Evolutionary conservation across 2,113 vertebrate genomes (phyloP).

Genomic region (Sander vitreus): DNA sequence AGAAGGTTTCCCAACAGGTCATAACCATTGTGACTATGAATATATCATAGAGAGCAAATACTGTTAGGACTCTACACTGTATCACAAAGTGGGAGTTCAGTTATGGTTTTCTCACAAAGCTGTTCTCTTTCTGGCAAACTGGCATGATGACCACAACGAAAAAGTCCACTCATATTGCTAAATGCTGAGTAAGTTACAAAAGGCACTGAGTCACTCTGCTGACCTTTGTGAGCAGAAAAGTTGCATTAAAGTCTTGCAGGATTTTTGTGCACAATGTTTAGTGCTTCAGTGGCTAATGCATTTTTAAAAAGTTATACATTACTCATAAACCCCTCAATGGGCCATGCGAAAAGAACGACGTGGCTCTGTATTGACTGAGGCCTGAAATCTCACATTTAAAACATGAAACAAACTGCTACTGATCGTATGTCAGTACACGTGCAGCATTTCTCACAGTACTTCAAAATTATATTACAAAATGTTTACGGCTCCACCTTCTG

Average conservation of each 20-base stretch:
- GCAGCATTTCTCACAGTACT: background rate
- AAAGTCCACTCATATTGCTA: conserved; percentile 12
- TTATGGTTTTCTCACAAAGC: background rate
- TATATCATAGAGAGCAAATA: background rate
- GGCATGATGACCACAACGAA: background rate
- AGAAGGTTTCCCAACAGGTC: background rate
- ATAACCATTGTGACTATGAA: conserved; percentile 11
- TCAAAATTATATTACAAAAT: conserved; percentile 13
- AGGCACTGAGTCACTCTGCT: conserved; percentile 43
- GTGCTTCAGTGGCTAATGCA: conserved; percentile 20
- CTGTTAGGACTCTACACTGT: background rate
- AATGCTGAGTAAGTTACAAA: conserved; percentile 33
- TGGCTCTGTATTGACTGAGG: conserved; percentile 1
- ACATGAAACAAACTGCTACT: background rate
- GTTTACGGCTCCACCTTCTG: background rate
- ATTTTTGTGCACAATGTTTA: conserved; percentile 31
- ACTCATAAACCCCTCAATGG: conserved; percentile 39
- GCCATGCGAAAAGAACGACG: conserved; percentile 23
- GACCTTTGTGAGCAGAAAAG: conserved; percentile 43
- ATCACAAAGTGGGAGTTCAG: background rate
- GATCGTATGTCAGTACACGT: background rate
- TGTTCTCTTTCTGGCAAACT: background rate
- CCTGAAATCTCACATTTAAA: background rate
- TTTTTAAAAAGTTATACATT: conserved; percentile 56
- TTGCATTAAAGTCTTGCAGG: background rate